phyloP scores from a whole-genome alignment of 2,888 invertebrate genomes.

The Trachelus stipa region DNA sequence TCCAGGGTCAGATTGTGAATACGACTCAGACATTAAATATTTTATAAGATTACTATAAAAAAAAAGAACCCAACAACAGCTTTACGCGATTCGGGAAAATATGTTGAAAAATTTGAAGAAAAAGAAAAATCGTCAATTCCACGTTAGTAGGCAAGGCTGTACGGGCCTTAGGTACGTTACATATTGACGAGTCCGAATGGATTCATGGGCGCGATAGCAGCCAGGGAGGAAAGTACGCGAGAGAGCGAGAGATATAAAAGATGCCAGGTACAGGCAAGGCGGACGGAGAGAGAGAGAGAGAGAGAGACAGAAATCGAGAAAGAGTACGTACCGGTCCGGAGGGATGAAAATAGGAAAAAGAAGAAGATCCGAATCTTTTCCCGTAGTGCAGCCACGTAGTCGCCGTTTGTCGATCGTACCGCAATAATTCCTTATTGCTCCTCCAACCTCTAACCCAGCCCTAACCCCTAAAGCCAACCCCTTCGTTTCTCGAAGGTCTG shows the following conservation, averaged over 20 bases:
- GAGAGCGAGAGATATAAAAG: slow-evolving; percentile 19
- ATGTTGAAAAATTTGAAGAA: too few relatives aligned
- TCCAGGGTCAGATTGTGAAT: too few relatives aligned
- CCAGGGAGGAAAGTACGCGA: slow-evolving; percentile 6
- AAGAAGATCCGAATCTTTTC: slow-evolving; percentile 46
- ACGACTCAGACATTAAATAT: too few relatives aligned
- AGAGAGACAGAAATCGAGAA: slow-evolving; percentile 19
- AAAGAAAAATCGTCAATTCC: slow-evolving; percentile 23
- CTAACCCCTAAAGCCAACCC: slow-evolving; percentile 45
- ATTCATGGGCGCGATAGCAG: slow-evolving; percentile 11
- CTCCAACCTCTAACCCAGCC: slow-evolving; percentile 47
- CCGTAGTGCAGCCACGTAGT: slow-evolving; percentile 64
- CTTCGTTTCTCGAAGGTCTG: slow-evolving; percentile 36
- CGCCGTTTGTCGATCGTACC: slow-evolving; percentile 67
- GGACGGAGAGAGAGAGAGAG: slow-evolving; percentile 24
- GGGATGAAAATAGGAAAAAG: slow-evolving; percentile 31
- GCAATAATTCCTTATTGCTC: slow-evolving; percentile 67
- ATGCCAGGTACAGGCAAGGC: slow-evolving; percentile 16
- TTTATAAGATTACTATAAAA: too few relatives aligned
- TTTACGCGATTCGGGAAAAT: too few relatives aligned
- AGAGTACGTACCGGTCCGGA: slow-evolving; percentile 13
- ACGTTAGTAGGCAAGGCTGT: slow-evolving; percentile 20
- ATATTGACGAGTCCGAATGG: slow-evolving; percentile 45
- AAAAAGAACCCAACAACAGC: too few relatives aligned
- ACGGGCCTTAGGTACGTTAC: slow-evolving; percentile 35